Evolutionary conservation across 1,140 invertebrate genomes (phyloP).

Genomic region (Pygmarrhopalites habei): DNA sequence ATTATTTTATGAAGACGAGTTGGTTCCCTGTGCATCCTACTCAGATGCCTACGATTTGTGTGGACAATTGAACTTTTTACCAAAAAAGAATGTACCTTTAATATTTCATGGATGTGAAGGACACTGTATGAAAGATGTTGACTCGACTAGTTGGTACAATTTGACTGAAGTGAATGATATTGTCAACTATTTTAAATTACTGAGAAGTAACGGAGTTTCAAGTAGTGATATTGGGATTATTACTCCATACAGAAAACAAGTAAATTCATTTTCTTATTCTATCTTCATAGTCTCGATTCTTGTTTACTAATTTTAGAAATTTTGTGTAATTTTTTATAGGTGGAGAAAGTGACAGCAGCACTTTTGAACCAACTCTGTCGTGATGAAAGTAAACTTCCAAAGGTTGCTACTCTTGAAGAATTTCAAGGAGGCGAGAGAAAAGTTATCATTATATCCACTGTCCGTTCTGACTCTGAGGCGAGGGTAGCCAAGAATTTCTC

Average conservation of each 20-base stretch:
- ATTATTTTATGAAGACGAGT: conserved; percentile 58
- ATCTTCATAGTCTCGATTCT: too few relatives aligned
- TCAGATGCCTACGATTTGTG: conserved; percentile 40
- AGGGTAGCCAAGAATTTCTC: conserved; percentile 49
- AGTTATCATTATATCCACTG: conserved; percentile 78
- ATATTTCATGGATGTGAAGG: conserved; percentile 78
- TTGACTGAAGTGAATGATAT: conserved; percentile 68
- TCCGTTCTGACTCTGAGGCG: conserved; percentile 54
- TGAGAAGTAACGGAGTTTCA: conserved; percentile 60
- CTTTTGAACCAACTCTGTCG: conserved; percentile 54
- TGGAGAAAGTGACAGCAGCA: conserved; percentile 56
- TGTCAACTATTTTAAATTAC: conserved; percentile 50
- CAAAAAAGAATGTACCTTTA: conserved; percentile 54
- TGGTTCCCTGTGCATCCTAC: conserved; percentile 51
- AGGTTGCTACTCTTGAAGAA: conserved; percentile 90
- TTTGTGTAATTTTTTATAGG: conserved; percentile 47
- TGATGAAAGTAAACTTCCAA: conserved; percentile 59
- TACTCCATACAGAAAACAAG: conserved; percentile 85
- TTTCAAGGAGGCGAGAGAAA: conserved; percentile 89
- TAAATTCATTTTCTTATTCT: too few relatives aligned
- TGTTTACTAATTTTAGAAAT: neutral
- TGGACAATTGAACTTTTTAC: conserved; percentile 26
- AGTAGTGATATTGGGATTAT: too few relatives aligned
- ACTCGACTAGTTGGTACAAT: conserved; percentile 87
- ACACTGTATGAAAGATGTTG: conserved; percentile 59